phyloP scores from a whole-genome alignment of 2,113 vertebrate genomes.

The Gadus macrocephalus region DNA sequence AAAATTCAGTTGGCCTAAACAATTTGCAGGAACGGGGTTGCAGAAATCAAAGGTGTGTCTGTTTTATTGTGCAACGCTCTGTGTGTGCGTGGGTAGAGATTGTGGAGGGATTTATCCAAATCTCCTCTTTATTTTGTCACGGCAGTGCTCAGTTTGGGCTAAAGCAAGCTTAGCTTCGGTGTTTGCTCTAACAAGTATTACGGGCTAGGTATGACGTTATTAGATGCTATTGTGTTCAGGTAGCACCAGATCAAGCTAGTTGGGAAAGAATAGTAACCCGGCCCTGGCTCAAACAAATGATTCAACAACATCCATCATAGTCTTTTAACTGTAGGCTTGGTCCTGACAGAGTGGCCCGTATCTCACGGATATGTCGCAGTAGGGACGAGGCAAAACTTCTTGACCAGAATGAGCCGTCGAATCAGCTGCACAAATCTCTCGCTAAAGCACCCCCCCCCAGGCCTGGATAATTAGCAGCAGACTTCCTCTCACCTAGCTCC shows the following conservation, averaged over 20 bases:
- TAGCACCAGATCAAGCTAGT: constrained; percentile 22
- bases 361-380: neutral
- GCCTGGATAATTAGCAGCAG: constrained; percentile 47
- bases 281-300: neutral
- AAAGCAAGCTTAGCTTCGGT: constrained; percentile 64
- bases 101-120: constrained; percentile 65
- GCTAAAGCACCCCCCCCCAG: constrained; percentile 30
- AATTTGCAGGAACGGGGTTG: neutral
- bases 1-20: too few species aligned
- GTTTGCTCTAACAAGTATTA: constrained; percentile 50
- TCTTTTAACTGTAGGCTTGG: neutral
- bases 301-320: neutral
- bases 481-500: constrained; percentile 42
- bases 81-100: constrained; percentile 55
- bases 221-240: constrained; percentile 29
- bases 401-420: constrained; percentile 18
- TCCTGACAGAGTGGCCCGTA: neutral
- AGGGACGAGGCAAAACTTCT: constrained; percentile 18
- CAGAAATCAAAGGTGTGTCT: constrained; percentile 38
- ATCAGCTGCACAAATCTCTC: constrained; percentile 24
- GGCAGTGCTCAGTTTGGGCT: constrained; percentile 43
- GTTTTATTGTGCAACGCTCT: constrained; percentile 31
- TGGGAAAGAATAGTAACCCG: neutral
- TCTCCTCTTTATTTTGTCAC: constrained; percentile 62
- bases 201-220: neutral